Conservation (phyloP, 2,888 invertebrate genomes). For the Saturnia japonica region DNA sequence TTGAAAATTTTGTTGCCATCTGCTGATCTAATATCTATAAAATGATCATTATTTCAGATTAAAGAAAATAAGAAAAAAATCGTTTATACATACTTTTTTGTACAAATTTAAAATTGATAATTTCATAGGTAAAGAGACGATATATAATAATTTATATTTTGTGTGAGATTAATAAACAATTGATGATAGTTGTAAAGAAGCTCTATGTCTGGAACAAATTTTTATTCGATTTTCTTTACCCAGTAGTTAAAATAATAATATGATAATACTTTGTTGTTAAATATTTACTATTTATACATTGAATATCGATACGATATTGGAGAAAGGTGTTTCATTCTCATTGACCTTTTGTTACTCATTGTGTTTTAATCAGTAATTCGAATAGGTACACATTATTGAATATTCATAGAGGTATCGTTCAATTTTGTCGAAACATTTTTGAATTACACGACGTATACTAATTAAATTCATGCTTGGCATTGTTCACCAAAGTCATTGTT, state of each 20-base stretch:
- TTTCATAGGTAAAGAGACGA: too few species aligned
- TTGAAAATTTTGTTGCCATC: neutral
- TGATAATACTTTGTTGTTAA: neutral
- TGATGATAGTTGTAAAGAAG: too few species aligned
- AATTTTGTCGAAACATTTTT: conserved; percentile 40
- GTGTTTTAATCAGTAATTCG: conserved; percentile 57
- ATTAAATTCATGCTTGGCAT: conserved; percentile 39
- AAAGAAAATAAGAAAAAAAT: too few species aligned
- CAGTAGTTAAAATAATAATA: neutral
- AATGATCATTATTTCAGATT: too few species aligned
- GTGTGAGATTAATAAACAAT: too few species aligned
- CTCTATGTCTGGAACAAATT: neutral
- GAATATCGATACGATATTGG: conserved; percentile 16
- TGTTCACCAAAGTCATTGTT: conserved; percentile 34
- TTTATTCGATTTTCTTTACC: neutral
- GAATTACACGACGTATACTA: conserved; percentile 37
- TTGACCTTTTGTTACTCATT: conserved; percentile 51
- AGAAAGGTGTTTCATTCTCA: conserved; percentile 35
- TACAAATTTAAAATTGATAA: too few species aligned
- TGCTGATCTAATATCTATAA: too few species aligned
- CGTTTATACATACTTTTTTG: too few species aligned
- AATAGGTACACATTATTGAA: conserved; percentile 44
- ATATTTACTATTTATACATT: neutral
- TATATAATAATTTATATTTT: too few species aligned
- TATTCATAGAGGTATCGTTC: conserved; percentile 52